A percentile compares a stretch with the other conserved stretches of the same genome.
Conservation (phyloP, 1,140 invertebrate species). For the Cheumatopsyche charites region DNA sequence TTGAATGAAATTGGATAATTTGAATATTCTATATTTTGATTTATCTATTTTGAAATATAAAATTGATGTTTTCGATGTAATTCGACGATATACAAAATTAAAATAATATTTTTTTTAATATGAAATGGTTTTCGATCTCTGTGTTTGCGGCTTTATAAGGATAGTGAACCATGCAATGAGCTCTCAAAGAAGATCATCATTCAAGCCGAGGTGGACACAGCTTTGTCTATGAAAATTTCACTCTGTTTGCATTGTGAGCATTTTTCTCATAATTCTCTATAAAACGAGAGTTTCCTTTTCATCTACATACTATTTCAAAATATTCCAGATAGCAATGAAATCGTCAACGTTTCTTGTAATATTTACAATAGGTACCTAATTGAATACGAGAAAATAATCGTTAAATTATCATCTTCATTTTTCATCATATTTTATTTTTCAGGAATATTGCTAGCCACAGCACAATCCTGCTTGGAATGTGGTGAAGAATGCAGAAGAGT, state of each 20-base stretch:
- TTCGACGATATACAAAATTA: too few relatives aligned
- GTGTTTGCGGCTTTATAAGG: conserved; percentile 3
- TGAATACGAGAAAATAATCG: neutral
- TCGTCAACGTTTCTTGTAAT: neutral
- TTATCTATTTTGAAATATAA: too few relatives aligned
- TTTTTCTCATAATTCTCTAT: neutral
- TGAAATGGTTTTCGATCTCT: neutral
- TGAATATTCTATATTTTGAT: too few relatives aligned
- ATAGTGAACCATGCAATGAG: neutral
- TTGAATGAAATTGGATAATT: too few relatives aligned
- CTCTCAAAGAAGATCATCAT: conserved; percentile 2
- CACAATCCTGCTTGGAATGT: conserved; percentile 62
- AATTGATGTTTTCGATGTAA: too few relatives aligned
- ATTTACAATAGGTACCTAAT: conserved; percentile 11
- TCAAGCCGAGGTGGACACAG: neutral
- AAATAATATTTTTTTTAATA: neutral
- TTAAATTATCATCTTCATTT: neutral
- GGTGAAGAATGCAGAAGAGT: conserved; percentile 62
- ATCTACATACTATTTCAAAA: neutral
- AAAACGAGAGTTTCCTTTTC: neutral
- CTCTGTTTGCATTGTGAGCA: neutral
- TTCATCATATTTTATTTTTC: conserved; percentile 1
- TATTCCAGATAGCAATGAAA: conserved; percentile 5
- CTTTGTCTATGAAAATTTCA: neutral
- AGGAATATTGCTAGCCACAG: conserved; percentile 46